Base-by-base conservation (phyloP, 2,888 invertebrate genomes). In the Trisateles emortualis region DNA sequence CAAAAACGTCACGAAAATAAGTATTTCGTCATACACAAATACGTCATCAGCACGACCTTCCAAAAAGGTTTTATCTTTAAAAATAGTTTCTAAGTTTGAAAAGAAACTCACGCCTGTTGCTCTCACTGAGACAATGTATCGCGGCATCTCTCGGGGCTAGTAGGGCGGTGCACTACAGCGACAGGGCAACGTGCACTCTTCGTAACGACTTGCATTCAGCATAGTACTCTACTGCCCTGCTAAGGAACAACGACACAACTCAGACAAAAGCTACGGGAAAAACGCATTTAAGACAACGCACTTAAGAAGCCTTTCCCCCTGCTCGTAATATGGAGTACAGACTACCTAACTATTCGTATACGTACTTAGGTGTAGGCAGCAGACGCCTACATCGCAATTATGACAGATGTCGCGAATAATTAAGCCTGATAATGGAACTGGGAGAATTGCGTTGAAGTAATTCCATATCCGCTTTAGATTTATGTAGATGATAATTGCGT, bases 161-260 rank as follows among this genome's bases (percentile, higher is more conserved):
- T 69, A 69, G 69, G 67, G 59, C 69, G 57, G 44, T 58, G 64
- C 62, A 68, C 71, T 70, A 61, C 53, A 63, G 47, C 81, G 77
- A 59, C 68, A 70, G 73, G 59, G 52, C 62, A 74, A 76, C 78
- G 74, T 74, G 83, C 85, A 83, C 84, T 86, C 74, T 63, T 64
- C 74, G 75, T 88, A 87, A 88, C 86, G 85, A 87, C 83, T 81
- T 74, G 79, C 77, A 85, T 84, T 86, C 83, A 84, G 55, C 47
- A 16, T 22, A 38, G 17, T 8, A 17, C 33, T 10, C 11, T 4
- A 13, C 0, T 3, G 13, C n/a, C n/a, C n/a, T n/a, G n/a, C n/a
- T n/a, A n/a, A n/a, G n/a, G n/a, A n/a, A n/a, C n/a, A n/a, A n/a
- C n/a, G n/a, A n/a, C n/a, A n/a, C n/a, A n/a, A n/a, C n/a, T n/a